Percentiles rank a stretch among this genome's conserved stretches.
phyloP scores from a whole-genome alignment of 2,888 invertebrate genomes.

The Branchellion lobata region DNA sequence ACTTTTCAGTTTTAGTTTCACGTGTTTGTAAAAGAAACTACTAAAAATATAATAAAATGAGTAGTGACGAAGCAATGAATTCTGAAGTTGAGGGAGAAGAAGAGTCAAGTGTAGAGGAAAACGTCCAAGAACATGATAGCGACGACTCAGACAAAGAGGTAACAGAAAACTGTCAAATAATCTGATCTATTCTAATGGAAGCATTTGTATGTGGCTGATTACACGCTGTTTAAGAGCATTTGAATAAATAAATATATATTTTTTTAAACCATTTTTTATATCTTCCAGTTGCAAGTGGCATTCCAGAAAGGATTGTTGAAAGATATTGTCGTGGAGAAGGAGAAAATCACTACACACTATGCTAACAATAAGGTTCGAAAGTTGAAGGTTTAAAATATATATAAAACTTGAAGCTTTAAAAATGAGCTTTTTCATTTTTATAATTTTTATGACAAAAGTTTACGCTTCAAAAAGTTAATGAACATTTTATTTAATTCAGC shows the following conservation, averaged over 20 bases:
- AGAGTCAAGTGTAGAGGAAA: neutral
- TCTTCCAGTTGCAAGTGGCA: conserved; percentile 79
- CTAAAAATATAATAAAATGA: neutral
- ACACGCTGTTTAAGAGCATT: neutral
- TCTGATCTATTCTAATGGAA: too few relatives aligned
- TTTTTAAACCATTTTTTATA: neutral
- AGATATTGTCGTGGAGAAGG: conserved; percentile 66
- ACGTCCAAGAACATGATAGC: neutral
- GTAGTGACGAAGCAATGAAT: neutral
- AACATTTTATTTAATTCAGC: too few relatives aligned
- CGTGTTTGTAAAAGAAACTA: neutral
- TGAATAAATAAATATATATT: neutral
- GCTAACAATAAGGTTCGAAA: conserved; percentile 72
- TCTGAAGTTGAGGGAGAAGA: neutral
- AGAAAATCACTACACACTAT: conserved; percentile 64
- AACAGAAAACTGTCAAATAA: too few relatives aligned
- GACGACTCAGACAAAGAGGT: conserved; percentile 15
- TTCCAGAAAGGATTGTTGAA: conserved; percentile 81
- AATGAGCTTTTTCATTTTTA: neutral
- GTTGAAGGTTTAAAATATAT: neutral
- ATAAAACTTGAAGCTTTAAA: neutral
- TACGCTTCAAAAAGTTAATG: too few relatives aligned
- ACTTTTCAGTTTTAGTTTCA: neutral
- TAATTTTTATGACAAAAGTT: neutral
- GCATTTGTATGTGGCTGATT: too few relatives aligned